Evolutionary conservation across 2,113 vertebrate species (phyloP), one percentile per base, ranked within the genome.

Genomic region (Rana temporaria): DNA sequence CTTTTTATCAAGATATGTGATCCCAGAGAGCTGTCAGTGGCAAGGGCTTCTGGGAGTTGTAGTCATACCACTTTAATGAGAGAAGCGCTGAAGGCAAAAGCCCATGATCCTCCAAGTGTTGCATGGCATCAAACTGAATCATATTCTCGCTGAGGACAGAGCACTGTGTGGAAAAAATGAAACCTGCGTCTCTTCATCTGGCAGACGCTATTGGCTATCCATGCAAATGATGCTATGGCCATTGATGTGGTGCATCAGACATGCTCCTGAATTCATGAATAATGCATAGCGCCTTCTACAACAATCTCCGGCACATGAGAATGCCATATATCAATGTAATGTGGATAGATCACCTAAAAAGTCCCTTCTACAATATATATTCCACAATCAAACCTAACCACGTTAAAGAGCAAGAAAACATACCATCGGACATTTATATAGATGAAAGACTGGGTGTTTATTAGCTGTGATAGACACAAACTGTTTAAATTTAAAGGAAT

Each of bases 11-110:
- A 34, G 77, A 68, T 56, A 68, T 22, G 62, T 59, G 24, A 68
- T 68, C 64, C 53, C 26, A 38, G 26, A 57, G 64, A 38, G 48
- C 64, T 42, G 52, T 53, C 65, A 79, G 65, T 24, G 59, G 60
- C 22, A 73, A 24, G 24, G 57, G 48, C 80, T 82, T 82, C 52
- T 72, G 70, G 80, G 80, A 79, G 65, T 69, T 79, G 55, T 79
- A 78, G 75, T 64, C 59, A 64, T 78, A 63, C 15, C 14, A 26
- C 65, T 59, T 68, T 59, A 68, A 69, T 69, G 78, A 69, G 30
- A 79, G 56, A 70, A 69, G 65, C 22, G 53, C 78, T 79, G 26
- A 69, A 69, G 65, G 78, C 78, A 79, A 68, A 69, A 56, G 66
- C 65, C 53, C 65, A 69, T 57, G 69, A 79, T 79, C 66, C 65